phyloP scores from a whole-genome alignment of 2,888 invertebrate species.

The Agonopterix alstromeriana region DNA sequence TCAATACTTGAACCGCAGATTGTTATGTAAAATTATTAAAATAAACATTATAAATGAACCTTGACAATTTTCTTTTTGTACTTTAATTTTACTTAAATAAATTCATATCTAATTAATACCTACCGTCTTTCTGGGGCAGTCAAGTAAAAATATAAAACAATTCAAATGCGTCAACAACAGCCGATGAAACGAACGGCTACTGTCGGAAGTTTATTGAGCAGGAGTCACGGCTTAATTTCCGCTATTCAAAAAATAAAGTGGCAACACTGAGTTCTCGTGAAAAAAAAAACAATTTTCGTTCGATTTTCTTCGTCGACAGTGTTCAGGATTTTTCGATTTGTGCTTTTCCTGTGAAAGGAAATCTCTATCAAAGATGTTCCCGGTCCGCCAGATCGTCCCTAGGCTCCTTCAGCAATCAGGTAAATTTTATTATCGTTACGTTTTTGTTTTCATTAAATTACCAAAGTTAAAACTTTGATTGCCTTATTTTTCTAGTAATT shows the following conservation, averaged over 20 bases:
- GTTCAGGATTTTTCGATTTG: not conserved
- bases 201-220: too few species aligned
- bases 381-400: constrained; percentile 43
- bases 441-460: constrained; percentile 12
- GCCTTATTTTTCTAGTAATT: not conserved
- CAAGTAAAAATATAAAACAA: too few species aligned
- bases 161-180: too few species aligned
- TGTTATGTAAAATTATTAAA: constrained; percentile 86
- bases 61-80: not conserved
- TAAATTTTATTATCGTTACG: constrained; percentile 15
- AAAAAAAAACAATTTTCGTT: not conserved
- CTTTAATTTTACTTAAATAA: too few species aligned
- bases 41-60: not conserved
- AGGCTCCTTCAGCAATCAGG: constrained; percentile 57
- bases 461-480: not conserved
- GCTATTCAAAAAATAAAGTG: too few species aligned
- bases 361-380: constrained; percentile 35
- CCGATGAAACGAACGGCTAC: too few species aligned
- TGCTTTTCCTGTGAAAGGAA: constrained; percentile 4
- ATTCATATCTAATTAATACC: too few species aligned
- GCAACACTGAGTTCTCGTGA: too few species aligned
- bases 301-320: not conserved
- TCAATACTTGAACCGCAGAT: constrained; percentile 98
- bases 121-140: not conserved
- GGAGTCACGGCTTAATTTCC: too few species aligned